Evolutionary conservation across 1,140 invertebrate species (phyloP).

Genomic region (Acyrthosiphon pisum): DNA sequence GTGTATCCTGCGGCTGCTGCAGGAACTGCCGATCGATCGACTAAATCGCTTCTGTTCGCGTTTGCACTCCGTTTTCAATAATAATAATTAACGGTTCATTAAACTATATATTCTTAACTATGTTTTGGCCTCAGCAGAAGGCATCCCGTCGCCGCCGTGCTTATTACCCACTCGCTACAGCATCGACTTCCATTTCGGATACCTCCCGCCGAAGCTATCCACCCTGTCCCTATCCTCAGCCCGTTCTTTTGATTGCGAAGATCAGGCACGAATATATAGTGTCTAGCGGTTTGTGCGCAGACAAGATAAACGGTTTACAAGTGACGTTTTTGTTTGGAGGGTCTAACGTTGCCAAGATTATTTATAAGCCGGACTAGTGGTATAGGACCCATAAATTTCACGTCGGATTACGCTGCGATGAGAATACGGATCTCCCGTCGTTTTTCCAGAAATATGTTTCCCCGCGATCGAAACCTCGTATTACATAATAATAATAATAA

Average conservation of each 20-base stretch:
- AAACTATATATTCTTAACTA: neutral
- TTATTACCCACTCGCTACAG: neutral
- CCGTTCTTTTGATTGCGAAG: neutral
- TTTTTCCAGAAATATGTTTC: neutral
- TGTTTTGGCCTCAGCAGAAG: too few species aligned
- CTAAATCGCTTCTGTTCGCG: neutral
- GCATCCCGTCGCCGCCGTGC: neutral
- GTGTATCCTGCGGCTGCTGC: too few species aligned
- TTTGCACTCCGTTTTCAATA: neutral
- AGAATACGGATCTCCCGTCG: neutral
- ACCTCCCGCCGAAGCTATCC: neutral
- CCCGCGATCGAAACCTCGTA: neutral
- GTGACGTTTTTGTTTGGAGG: neutral
- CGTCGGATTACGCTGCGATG: neutral
- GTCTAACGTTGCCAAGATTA: neutral
- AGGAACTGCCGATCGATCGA: neutral
- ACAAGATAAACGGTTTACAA: neutral
- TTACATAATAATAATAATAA: neutral
- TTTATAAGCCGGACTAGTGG: neutral
- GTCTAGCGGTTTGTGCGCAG: neutral
- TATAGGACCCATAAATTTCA: conserved; percentile 9
- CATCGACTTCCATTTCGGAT: neutral
- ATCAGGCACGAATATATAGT: neutral
- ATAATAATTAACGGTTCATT: neutral
- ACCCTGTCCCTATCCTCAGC: neutral